Percentiles rank a stretch among this genome's conserved stretches.
phyloP scores from a whole-genome alignment of 2,888 invertebrate species.

The Drosophila recens region DNA sequence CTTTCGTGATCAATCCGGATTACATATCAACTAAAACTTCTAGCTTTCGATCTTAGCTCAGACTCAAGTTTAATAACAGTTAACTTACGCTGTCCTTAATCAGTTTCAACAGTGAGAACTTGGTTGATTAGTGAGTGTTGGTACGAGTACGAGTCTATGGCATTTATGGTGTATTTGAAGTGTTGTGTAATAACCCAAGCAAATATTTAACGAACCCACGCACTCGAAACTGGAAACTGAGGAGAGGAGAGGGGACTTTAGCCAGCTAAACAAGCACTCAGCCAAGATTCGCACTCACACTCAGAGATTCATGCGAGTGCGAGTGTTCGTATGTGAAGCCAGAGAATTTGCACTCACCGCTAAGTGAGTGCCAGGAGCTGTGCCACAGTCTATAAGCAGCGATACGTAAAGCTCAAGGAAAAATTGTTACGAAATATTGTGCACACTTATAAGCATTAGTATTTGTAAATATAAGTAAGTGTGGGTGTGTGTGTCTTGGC shows the following conservation, averaged over 20 bases:
- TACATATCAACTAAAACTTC: no score
- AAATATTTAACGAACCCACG: constrained; percentile 72
- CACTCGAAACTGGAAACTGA: constrained; percentile 29
- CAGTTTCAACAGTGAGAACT: not conserved
- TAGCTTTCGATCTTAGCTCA: no score
- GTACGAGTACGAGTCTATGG: not conserved
- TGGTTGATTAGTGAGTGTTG: constrained; percentile 5
- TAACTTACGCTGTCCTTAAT: not conserved
- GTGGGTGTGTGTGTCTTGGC: constrained; percentile 40
- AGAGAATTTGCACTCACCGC: constrained; percentile 64
- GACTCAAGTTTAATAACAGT: not conserved
- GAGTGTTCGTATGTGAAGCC: not conserved
- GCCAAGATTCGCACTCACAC: constrained; percentile 37
- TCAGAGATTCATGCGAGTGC: constrained; percentile 16
- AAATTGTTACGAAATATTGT: constrained; percentile 60
- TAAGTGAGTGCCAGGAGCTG: constrained; percentile 73
- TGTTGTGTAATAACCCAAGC: constrained; percentile 40
- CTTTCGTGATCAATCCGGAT: no score
- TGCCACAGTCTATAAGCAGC: constrained; percentile 76
- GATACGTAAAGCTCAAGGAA: constrained; percentile 64
- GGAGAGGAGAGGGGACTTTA: constrained; percentile 34
- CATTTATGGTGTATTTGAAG: constrained; percentile 26
- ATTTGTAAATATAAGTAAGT: not conserved
- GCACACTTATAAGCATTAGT: constrained; percentile 32
- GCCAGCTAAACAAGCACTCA: constrained; percentile 64